Conservation (phyloP, 64 coral and sea anemone genomes). For the Montipora capricornis region DNA sequence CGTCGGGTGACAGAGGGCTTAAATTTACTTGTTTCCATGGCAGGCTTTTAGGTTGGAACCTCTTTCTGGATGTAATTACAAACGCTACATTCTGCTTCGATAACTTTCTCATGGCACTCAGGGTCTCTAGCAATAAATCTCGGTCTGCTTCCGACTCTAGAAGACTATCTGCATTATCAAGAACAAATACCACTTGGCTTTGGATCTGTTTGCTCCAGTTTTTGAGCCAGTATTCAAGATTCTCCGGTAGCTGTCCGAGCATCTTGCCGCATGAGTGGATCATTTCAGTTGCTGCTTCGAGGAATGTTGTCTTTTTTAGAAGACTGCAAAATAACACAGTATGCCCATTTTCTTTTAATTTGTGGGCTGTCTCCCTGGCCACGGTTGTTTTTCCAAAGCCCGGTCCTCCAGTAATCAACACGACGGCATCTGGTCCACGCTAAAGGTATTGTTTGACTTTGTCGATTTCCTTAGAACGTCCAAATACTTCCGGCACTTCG, state of each 20-base stretch:
- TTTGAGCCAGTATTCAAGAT: slow-evolving; percentile 38
- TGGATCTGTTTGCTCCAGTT: slow-evolving; percentile 50
- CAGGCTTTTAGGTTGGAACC: background rate
- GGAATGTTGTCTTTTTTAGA: background rate
- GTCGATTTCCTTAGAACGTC: background rate
- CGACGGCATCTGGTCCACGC: background rate
- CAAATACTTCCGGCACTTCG: background rate
- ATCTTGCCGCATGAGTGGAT: background rate
- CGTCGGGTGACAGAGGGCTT: background rate
- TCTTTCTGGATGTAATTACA: slow-evolving; percentile 1
- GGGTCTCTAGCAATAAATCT: background rate
- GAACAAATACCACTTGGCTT: slow-evolving; percentile 1
- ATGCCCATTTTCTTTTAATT: background rate
- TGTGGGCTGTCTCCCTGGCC: background rate
- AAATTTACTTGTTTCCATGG: background rate
- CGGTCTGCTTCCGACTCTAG: background rate
- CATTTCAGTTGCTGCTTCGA: slow-evolving; percentile 41
- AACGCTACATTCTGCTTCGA: background rate
- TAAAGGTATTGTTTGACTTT: background rate
- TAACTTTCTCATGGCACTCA: no score
- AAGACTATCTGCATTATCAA: slow-evolving; percentile 59
- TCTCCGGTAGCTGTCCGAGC: slow-evolving; percentile 5
- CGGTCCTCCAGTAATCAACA: slow-evolving; percentile 23
- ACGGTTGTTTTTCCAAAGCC: slow-evolving; percentile 66
- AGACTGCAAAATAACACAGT: slow-evolving; percentile 54